These are phyloP conservation scores for Coleophora flavipennella DNA, from an alignment of 2,888 invertebrate genomes.

Conservation along the genomic window DNA sequence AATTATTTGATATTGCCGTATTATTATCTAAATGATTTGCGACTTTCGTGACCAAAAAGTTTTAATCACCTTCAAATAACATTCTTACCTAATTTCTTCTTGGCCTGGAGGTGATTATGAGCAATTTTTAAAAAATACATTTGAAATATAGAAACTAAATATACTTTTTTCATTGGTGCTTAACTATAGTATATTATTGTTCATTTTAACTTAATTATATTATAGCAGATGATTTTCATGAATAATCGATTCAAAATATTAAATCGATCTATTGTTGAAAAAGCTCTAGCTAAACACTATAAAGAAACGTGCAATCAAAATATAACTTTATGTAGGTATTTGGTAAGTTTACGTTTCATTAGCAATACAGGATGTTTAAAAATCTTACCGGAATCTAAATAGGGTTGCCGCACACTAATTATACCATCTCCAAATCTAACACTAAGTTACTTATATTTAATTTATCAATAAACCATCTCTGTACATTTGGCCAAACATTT, in stretches of 20 bases:
- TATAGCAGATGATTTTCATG: not conserved
- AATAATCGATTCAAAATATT: not conserved
- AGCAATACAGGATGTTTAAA: not conserved
- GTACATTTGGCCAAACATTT: not conserved
- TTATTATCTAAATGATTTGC: too few species aligned
- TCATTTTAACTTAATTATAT: not conserved
- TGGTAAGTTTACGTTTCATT: not conserved
- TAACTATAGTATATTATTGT: not conserved
- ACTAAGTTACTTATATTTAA: not conserved
- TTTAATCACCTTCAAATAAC: too few species aligned
- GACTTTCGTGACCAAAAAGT: too few species aligned
- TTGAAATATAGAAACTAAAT: too few species aligned
- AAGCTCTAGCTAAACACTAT: slow-evolving; percentile 11
- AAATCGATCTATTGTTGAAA: not conserved
- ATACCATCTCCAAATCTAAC: too few species aligned
- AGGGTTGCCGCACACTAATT: not conserved
- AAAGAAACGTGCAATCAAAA: slow-evolving; percentile 14
- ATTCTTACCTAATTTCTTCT: too few species aligned
- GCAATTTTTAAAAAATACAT: too few species aligned
- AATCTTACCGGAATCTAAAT: not conserved
- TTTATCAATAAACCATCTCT: not conserved
- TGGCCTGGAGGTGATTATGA: too few species aligned
- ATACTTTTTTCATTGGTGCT: not conserved
- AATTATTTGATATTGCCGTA: too few species aligned
- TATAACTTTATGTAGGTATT: slow-evolving; percentile 8